Evolutionary conservation across 2,888 invertebrate species (phyloP).

Genomic region (Ophion obscuratus): DNA sequence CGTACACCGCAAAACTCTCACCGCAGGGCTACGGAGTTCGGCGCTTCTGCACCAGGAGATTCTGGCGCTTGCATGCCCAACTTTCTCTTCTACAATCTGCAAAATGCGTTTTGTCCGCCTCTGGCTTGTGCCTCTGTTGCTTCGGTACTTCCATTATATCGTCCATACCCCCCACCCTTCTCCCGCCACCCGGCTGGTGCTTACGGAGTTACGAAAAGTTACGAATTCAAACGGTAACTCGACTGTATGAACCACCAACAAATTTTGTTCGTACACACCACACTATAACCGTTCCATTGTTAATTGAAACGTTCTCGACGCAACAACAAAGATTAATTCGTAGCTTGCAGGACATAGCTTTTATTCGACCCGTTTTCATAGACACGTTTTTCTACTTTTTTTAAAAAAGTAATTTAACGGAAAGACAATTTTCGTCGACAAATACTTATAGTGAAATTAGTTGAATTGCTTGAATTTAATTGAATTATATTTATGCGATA

Average conservation of each 20-base stretch:
- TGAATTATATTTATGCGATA: background rate
- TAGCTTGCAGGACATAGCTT: background rate
- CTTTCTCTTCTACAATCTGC: constrained; percentile 43
- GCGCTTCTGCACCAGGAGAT: constrained; percentile 33
- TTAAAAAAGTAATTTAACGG: background rate
- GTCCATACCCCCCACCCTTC: background rate
- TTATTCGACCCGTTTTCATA: background rate
- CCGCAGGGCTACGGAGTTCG: background rate
- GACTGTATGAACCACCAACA: constrained; percentile 39
- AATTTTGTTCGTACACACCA: constrained; percentile 27
- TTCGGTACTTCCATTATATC: constrained; percentile 25
- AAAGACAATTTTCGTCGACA: background rate
- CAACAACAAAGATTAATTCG: background rate
- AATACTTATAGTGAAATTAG: background rate
- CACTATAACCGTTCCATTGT: constrained; percentile 4
- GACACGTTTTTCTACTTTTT: background rate
- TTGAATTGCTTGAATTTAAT: too few species aligned
- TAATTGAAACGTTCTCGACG: background rate
- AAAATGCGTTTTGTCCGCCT: constrained; percentile 45
- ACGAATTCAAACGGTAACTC: constrained; percentile 40
- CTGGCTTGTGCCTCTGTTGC: constrained; percentile 34
- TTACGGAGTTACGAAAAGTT: constrained; percentile 39
- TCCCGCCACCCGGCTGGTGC: constrained; percentile 2
- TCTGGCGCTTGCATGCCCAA: constrained; percentile 26
- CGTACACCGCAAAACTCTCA: constrained; percentile 30